Base-by-base conservation (phyloP, 2,113 vertebrate species). In the Daubentonia madagascariensis region DNA sequence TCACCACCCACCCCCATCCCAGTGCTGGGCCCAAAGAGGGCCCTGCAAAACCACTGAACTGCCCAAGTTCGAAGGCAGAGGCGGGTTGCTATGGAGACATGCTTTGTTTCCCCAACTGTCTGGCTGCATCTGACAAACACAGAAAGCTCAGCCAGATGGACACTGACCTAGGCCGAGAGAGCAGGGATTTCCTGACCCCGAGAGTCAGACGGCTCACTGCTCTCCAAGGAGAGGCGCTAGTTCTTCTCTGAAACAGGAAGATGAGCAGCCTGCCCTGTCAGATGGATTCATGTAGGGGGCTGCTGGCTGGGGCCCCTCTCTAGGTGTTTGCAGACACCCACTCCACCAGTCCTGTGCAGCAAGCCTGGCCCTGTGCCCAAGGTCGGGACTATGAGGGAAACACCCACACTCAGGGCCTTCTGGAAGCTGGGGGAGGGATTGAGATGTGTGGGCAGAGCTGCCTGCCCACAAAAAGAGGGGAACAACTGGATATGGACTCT, bases 81-180 rank as follows among this genome's bases (percentile, higher is more conserved):
- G 96, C 40, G 28, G 85, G 97, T 96, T 97, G 75, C 87, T 68
- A 92, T 97, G 97, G 98, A 97, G 89, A 98, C 2, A 8, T 30
- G 75, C 57, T 98, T 97, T 98, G 97, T 98, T 98, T 97, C 89
- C 76, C 87, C 95, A 97, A 84, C 79, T 92, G 73, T 95, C 79
- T 96, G 94, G 70, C 97, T 85, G 89, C 88, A 84, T 97, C 92
- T 96, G 92, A 97, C 89, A 95, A 89, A 76, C 84, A 90, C 95
- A 94, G 70, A 95, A 79, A 86, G 67, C 85, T 32, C 1, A 76
- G 63, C 96, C 96, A 96, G 96, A 96, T 97, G 96, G 93, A 97
- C 70, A 85, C 59, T 95, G 96, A 98, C 97, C 96, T 90, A 78
- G 85, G 63, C 72, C 8, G 65, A 83, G 83, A 84, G 86, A 96